Base-by-base conservation (phyloP, 2,797 vertebrate genomes). In the Peromyscus melanophrys region DNA sequence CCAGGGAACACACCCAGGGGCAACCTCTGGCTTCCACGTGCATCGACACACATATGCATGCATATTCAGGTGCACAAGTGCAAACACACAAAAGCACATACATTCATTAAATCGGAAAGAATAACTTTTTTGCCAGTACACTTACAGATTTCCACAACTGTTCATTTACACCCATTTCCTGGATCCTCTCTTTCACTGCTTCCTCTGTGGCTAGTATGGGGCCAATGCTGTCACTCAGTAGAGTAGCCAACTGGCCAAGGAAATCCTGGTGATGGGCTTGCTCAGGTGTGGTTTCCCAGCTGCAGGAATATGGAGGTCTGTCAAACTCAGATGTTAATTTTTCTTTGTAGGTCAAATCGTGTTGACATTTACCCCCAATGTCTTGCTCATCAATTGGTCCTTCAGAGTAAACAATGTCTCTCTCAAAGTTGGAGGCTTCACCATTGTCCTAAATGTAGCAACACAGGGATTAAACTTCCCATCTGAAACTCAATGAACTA, bases 81-180 rank as follows among this genome's bases (percentile, higher is more conserved):
- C 49, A 40, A 49, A 29, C 49, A 37, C 34, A 71, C 49, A 25
- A 49, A 69, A 6, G 52, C 34, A 57, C 14, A 55, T 8, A 27
- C 34, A 57, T 13, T 16, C 3, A 65, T 49, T 25, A 76, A 80
- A 76, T 77, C 93, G 77, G 75, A 95, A 98, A 95, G 75, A 84
- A 31, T 21, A 73, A n/a, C 8, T 73, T 92, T 82, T 71, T 52
- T 23, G 43, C 71, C 43, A 29, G 8, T 14, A 57, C 77, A 97
- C 97, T 98, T 96, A 98, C 84, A 49, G 85, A 87, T 90, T 97
- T 98, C 96, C 96, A 98, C 37, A 86, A 96, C 7, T 92, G 95
- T 63, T 98, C 77, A 46, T 77, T 97, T 37, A 57, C 90, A 81
- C 92, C 69, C 9, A 98, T 92, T 77, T 97, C 95, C 77, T 78